Percentiles rank a stretch among this genome's conserved stretches.
Evolutionary conservation across 2,888 invertebrate species (phyloP).

Genomic region (Allolobophora icterica): DNA sequence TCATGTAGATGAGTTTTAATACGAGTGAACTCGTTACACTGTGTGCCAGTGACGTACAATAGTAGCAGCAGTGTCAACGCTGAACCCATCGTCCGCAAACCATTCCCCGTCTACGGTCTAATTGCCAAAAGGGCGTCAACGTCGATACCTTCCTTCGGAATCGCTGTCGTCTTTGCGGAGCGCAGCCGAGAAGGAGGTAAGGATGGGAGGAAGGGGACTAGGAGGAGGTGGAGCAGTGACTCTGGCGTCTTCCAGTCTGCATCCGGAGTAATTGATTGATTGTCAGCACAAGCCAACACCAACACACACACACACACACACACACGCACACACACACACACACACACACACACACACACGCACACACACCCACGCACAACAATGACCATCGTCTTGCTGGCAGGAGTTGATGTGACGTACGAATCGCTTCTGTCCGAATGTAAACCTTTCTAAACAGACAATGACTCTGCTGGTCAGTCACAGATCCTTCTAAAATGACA

Average conservation of each 20-base stretch:
- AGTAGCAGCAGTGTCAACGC: too few relatives aligned
- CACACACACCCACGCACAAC: not conserved
- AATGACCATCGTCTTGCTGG: not conserved
- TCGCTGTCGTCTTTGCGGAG: not conserved
- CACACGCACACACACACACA: not conserved
- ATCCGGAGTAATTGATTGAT: not conserved
- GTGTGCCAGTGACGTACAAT: too few relatives aligned
- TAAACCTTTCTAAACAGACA: too few relatives aligned
- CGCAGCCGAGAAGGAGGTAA: not conserved
- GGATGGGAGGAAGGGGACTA: not conserved
- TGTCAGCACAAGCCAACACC: not conserved
- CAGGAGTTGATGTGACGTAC: not conserved
- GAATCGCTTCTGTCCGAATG: not conserved
- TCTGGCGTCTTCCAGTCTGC: not conserved
- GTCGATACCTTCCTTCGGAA: not conserved
- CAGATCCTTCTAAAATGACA: too few relatives aligned
- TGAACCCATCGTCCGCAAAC: not conserved
- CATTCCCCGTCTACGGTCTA: not conserved
- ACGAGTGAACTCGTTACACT: too few relatives aligned
- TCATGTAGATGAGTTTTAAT: too few relatives aligned
- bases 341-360: not conserved
- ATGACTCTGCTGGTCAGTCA: too few relatives aligned
- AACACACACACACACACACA: too few relatives aligned
- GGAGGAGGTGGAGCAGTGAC: not conserved
- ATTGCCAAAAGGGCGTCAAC: not conserved